These are phyloP conservation scores for Campoplex nolae DNA, from an alignment of 2,888 invertebrate species.

Conservation along the genomic window DNA sequence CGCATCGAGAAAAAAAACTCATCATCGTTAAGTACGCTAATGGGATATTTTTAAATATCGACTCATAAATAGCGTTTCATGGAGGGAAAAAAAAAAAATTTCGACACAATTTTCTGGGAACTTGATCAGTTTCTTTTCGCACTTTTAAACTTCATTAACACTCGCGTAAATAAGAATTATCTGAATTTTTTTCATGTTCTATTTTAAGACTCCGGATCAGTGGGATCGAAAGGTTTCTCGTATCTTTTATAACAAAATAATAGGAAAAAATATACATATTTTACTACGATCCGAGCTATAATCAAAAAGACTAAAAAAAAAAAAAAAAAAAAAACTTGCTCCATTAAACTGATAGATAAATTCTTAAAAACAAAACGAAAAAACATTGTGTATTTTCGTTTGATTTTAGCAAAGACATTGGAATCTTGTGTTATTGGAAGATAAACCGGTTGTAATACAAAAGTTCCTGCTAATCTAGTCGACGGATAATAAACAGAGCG, in stretches of 20 bases:
- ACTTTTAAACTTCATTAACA: neutral
- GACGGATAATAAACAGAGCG: neutral
- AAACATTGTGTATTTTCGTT: slow-evolving; percentile 5
- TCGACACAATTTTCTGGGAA: slow-evolving; percentile 9
- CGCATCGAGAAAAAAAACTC: neutral
- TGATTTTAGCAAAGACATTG: slow-evolving; percentile 15
- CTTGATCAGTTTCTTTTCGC: slow-evolving; percentile 1
- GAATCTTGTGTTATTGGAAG: slow-evolving; percentile 6
- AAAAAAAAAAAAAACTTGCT: neutral
- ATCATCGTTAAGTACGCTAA: neutral
- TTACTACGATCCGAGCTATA: neutral
- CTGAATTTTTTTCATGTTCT: neutral
- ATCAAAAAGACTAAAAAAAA: neutral
- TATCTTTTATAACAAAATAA: neutral
- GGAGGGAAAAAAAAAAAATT: neutral
- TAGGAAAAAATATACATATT: neutral
- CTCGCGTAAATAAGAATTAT: neutral
- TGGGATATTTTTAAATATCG: neutral
- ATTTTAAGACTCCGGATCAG: neutral
- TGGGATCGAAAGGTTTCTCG: neutral
- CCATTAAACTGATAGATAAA: neutral
- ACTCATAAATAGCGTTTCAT: neutral
- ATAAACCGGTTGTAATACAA: slow-evolving; percentile 26
- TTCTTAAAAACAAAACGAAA: neutral
- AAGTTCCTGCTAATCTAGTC: slow-evolving; percentile 40